Percentiles rank a stretch among this genome's conserved stretches.
Evolutionary conservation across 2,797 vertebrate species (phyloP).

Genomic region (Mormyrops boulengeri): DNA sequence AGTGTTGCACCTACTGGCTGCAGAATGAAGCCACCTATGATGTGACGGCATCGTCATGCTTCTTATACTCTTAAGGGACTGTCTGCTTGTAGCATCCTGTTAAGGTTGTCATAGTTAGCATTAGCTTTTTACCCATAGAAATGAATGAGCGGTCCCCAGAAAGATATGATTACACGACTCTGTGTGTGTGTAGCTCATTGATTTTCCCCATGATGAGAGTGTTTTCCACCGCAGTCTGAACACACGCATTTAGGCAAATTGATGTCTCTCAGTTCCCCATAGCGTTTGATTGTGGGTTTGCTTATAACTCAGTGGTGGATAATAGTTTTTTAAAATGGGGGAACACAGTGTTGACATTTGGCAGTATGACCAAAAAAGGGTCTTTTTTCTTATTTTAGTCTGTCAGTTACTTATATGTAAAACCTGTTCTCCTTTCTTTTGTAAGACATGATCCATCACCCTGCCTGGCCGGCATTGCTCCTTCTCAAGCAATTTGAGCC

Average conservation of each 20-base stretch:
- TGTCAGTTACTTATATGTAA: background rate
- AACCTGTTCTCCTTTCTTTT: background rate
- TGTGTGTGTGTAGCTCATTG: background rate
- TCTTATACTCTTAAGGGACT: background rate
- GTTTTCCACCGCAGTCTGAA: background rate
- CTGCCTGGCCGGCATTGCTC: background rate
- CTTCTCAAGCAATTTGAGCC: background rate
- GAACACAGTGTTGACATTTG: background rate
- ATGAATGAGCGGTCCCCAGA: too few relatives aligned
- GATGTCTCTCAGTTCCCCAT: background rate
- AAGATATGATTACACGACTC: too few relatives aligned
- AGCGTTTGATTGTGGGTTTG: background rate
- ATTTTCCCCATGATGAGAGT: background rate
- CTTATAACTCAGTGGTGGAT: background rate
- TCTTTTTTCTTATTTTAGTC: background rate
- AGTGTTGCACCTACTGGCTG: background rate
- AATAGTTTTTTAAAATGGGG: background rate
- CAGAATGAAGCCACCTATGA: background rate
- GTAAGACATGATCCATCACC: background rate
- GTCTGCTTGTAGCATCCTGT: background rate
- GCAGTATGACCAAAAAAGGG: background rate
- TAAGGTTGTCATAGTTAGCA: too few relatives aligned
- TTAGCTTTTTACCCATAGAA: too few relatives aligned
- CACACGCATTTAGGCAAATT: background rate
- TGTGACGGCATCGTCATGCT: background rate